Conservation (phyloP, 2,888 invertebrate species). For the Drosophila mulleri region DNA sequence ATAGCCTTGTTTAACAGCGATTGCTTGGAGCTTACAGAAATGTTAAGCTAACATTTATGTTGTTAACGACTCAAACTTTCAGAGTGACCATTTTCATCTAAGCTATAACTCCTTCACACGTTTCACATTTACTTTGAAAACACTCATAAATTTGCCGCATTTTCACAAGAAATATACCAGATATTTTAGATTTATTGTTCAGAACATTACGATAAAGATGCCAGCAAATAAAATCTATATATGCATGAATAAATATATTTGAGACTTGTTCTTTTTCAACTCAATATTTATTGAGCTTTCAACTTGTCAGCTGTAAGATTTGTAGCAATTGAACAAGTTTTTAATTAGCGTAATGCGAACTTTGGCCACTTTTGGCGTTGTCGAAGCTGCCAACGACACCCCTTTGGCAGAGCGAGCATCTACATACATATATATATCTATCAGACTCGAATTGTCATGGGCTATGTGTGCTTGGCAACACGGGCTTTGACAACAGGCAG, state of each 20-base stretch:
- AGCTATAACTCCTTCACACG: background rate
- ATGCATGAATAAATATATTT: background rate
- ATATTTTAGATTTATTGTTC: constrained; percentile 5
- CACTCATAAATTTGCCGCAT: background rate
- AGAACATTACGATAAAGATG: background rate
- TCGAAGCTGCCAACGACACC: constrained; percentile 34
- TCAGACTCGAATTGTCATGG: constrained; percentile 30
- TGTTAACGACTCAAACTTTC: background rate
- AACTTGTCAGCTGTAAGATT: constrained; percentile 26
- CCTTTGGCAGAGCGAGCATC: background rate
- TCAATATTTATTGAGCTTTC: constrained; percentile 4
- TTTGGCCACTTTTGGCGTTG: constrained; percentile 20
- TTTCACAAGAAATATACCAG: background rate
- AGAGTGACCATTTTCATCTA: constrained; percentile 2
- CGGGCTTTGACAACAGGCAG: constrained; percentile 7
- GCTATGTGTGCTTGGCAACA: constrained; percentile 23
- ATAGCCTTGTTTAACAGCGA: background rate
- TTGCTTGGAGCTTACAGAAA: background rate
- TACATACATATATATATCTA: constrained; percentile 15
- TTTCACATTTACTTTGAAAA: background rate
- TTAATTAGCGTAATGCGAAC: constrained; percentile 50
- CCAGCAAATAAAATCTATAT: too few species aligned
- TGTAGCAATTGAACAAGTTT: constrained; percentile 43
- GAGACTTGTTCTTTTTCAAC: background rate
- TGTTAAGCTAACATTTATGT: background rate